Percentiles rank a stretch among this genome's conserved stretches.
Conservation (phyloP, 2,797 vertebrate genomes). For the Tolypeutes matacus region DNA sequence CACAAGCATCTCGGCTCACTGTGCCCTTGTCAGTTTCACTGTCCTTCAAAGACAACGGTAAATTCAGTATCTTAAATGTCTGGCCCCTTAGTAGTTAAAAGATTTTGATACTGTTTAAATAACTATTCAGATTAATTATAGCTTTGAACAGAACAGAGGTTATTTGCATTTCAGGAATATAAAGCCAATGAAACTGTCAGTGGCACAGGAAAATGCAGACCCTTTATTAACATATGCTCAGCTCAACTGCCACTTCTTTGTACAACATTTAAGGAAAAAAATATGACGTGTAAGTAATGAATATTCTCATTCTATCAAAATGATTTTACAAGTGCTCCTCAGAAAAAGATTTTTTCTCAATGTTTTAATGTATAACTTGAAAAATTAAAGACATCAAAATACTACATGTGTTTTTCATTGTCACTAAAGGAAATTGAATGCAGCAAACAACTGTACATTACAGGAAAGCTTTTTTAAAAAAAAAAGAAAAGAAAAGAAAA, state of each 20-base stretch:
- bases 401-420: conserved; percentile 55
- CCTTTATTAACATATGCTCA: conserved; percentile 79
- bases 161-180: conserved; percentile 82
- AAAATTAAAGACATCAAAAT: conserved; percentile 78
- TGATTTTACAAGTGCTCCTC: conserved; percentile 57
- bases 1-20: conserved; percentile 66
- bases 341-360: conserved; percentile 38
- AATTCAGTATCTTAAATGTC: conserved; percentile 75
- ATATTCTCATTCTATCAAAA: conserved; percentile 17
- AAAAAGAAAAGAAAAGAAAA: conserved; percentile 80
- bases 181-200: conserved; percentile 81
- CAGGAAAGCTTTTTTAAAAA: conserved; percentile 52
- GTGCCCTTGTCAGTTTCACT: conserved; percentile 63
- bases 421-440: conserved; percentile 80
- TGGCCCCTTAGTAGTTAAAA: conserved; percentile 83
- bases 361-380: conserved; percentile 55
- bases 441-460: conserved; percentile 80
- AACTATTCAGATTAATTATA: conserved; percentile 70
- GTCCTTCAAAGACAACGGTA: conserved; percentile 76
- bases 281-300: conserved; percentile 71
- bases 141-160: conserved; percentile 80
- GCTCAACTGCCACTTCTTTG: conserved; percentile 80
- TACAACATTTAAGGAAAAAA: conserved; percentile 59
- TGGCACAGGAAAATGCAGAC: conserved; percentile 80
- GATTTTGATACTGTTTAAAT: conserved; percentile 76